phyloP scores from a whole-genome alignment of 2,113 vertebrate genomes.

The Sardina pilchardus region DNA sequence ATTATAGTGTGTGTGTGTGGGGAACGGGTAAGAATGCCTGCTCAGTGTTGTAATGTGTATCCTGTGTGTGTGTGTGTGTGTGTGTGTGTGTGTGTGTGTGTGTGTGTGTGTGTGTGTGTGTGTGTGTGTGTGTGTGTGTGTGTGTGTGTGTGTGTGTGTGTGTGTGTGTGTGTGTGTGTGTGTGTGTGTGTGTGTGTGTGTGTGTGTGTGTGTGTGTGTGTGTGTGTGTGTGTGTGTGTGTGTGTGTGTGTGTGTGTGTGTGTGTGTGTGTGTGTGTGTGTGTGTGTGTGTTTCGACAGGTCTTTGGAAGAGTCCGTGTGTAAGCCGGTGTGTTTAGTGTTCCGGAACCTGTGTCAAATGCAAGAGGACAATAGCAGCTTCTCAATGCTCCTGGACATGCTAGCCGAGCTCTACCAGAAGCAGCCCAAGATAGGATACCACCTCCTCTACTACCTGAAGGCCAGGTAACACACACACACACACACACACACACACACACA shows the following conservation, averaged over 20 bases:
- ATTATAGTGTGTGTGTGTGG: background rate
- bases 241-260: constrained; percentile 2
- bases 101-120: constrained; percentile 19
- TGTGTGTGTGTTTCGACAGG: constrained; percentile 62
- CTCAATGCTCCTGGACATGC: constrained; percentile 88
- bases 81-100: constrained; percentile 18
- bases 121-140: constrained; percentile 23
- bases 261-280: background rate
- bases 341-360: constrained; percentile 97
- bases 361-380: constrained; percentile 96
- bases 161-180: constrained; percentile 18
- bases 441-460: constrained; percentile 92
- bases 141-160: constrained; percentile 26
- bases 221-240: constrained; percentile 8
- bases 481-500: background rate
- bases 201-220: constrained; percentile 67
- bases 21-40: too few relatives aligned
- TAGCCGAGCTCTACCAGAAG: constrained; percentile 95
- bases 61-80: constrained; percentile 13
- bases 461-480: constrained; percentile 75
- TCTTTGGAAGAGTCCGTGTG: constrained; percentile 95
- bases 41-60: too few relatives aligned
- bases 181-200: background rate
- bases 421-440: constrained; percentile 98
- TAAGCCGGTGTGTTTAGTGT: constrained; percentile 92